Base-by-base conservation (phyloP, 2,888 invertebrate genomes). In the Xanthorhoe spadicearia region DNA sequence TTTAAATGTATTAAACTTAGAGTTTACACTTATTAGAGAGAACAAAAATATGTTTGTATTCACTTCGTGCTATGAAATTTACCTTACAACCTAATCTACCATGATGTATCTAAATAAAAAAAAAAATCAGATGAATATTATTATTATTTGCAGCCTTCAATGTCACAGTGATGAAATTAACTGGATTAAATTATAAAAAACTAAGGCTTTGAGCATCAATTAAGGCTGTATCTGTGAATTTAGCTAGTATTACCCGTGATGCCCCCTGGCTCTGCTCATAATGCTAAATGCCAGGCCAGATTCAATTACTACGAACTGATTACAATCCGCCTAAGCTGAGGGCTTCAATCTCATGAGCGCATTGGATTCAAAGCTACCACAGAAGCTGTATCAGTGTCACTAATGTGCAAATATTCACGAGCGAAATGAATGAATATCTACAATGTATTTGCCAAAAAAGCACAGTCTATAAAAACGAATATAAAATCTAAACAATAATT, bases 251-350 rank as follows among this genome's bases (percentile, higher is more conserved):
- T 6, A 54, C 38, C 2, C 28, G 38, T 64, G 38, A 55, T 64
- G 54, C 49, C 15, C 49, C n/a, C 56, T 53, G 55, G 59, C 57
- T 35, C 51, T 32, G 46, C 51, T 60, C 82, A 85, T 85, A 82
- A 84, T 84, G 83, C 79, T 77, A 75, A 80, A 81, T 83, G 86
- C 80, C 77, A 82, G 82, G 81, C 84, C 84, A 83, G 84, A 89
- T 91, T 89, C 89, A 90, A 91, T 92, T 89, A 90, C 85, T 81
- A 79, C 77, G 78, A 89, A 89, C 88, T 87, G 87, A 90, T 90
- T 88, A 86, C 83, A 77, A 80, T 83, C 83, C 81, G 84, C 77
- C 83, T 86, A 83, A 85, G 82, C 83, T 77, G 75, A 43, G 73
- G 64, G 80, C 79, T 83, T 75, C 74, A 77, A 67, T 56, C 46